Conservation (phyloP, 1,140 invertebrate species). For the Ceratosolen solmsi region DNA sequence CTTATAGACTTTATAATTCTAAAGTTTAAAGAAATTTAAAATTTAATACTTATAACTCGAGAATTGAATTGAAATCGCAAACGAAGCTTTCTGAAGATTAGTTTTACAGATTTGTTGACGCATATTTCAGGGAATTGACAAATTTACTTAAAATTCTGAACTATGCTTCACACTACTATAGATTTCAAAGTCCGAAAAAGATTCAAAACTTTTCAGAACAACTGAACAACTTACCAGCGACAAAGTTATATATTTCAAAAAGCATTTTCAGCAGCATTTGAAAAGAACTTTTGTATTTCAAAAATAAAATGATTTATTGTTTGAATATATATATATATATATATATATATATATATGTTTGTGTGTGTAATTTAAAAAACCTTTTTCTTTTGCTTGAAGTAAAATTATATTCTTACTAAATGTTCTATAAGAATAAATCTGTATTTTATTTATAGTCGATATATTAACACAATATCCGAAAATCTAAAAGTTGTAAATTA, state of each 20-base stretch:
- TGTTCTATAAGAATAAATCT: no score
- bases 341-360: no score
- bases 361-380: no score
- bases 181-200: not conserved
- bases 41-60: not conserved
- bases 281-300: not conserved
- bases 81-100: not conserved
- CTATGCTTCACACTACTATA: not conserved
- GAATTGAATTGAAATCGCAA: not conserved
- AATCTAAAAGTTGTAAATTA: no score
- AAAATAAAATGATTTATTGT: not conserved
- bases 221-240: not conserved
- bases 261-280: not conserved
- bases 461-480: no score
- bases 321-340: not conserved
- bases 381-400: no score
- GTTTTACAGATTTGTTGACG: not conserved
- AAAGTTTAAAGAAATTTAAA: not conserved
- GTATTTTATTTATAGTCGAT: no score
- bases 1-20: no score
- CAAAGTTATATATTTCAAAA: slow-evolving; percentile 7
- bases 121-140: not conserved
- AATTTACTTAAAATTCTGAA: slow-evolving; percentile 26
- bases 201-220: slow-evolving; percentile 6
- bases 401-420: no score